A percentile compares a stretch with the other conserved stretches of the same genome.
Conservation (phyloP, 2,113 vertebrate species). For the Bettongia penicillata region DNA sequence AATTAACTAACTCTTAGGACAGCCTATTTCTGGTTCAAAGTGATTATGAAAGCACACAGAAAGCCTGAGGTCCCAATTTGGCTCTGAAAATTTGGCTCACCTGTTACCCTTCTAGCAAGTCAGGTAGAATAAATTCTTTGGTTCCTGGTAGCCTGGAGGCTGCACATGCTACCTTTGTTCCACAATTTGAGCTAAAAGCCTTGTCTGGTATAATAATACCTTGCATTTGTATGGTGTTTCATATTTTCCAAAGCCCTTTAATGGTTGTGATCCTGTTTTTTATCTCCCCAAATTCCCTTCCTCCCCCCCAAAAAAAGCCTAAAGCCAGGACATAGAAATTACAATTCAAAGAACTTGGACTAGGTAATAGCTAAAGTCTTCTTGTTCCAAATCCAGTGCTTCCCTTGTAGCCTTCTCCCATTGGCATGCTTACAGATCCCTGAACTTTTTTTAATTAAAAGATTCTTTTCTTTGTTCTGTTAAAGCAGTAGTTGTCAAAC, state of each 20-base stretch:
- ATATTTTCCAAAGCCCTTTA: background rate
- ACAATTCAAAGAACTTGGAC: background rate
- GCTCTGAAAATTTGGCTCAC: background rate
- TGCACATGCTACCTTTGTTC: background rate
- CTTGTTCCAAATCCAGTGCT: background rate
- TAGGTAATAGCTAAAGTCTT: background rate
- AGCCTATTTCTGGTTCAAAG: background rate
- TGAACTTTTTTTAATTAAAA: background rate
- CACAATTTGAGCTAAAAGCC: background rate
- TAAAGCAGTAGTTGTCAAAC: background rate
- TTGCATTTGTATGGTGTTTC: background rate
- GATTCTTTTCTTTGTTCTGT: background rate
- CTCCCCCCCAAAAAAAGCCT: background rate
- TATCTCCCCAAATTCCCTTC: background rate
- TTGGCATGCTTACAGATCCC: background rate
- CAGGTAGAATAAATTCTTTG: conserved; percentile 54
- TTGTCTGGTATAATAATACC: background rate
- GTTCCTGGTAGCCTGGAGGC: conserved; percentile 5
- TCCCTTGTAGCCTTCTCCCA: background rate
- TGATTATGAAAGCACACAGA: background rate
- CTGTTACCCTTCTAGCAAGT: background rate
- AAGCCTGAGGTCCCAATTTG: background rate
- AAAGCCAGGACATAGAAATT: background rate
- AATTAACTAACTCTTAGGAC: background rate
- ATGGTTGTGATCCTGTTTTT: background rate